Percentiles rank a stretch among this genome's conserved stretches.
Evolutionary conservation across 1,140 invertebrate species (phyloP).

Genomic region (Dendroctonus valens): DNA sequence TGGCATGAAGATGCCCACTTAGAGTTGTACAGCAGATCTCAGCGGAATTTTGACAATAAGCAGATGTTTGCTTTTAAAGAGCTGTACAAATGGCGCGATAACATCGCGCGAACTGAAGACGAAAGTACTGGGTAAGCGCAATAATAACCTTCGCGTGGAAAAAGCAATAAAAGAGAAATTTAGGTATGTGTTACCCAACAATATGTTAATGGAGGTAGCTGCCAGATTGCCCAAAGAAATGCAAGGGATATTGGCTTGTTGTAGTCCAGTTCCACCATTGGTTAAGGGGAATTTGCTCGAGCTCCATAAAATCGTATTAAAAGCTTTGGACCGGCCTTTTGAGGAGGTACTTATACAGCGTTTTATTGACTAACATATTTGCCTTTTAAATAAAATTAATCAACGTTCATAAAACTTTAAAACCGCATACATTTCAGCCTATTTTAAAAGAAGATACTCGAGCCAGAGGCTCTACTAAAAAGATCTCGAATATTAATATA

Average conservation of each 20-base stretch:
- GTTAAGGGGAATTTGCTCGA: conserved; percentile 73
- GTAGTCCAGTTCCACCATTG: conserved; percentile 88
- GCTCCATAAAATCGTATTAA: conserved; percentile 74
- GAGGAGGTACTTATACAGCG: conserved; percentile 56
- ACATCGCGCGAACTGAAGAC: conserved; percentile 80
- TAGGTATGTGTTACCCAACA: conserved; percentile 91
- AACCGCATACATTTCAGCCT: conserved; percentile 43
- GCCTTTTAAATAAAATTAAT: background rate
- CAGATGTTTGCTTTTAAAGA: conserved; percentile 82
- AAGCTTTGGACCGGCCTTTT: conserved; percentile 71
- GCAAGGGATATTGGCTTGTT: conserved; percentile 91
- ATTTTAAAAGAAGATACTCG: conserved; percentile 55
- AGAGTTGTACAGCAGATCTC: conserved; percentile 73
- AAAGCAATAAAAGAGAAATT: conserved; percentile 16
- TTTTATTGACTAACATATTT: background rate
- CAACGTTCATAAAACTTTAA: conserved; percentile 4
- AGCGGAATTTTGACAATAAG: conserved; percentile 79
- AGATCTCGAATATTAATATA: conserved; percentile 53
- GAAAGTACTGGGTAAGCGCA: conserved; percentile 75
- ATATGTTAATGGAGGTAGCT: conserved; percentile 90
- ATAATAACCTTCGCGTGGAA: background rate
- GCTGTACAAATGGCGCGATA: conserved; percentile 88
- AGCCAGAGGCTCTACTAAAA: conserved; percentile 52
- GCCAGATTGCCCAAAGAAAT: conserved; percentile 90
- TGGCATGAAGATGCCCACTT: conserved; percentile 72